phyloP scores from a whole-genome alignment of 1,140 invertebrate genomes.

The Leptinotarsa undecemlineata region DNA sequence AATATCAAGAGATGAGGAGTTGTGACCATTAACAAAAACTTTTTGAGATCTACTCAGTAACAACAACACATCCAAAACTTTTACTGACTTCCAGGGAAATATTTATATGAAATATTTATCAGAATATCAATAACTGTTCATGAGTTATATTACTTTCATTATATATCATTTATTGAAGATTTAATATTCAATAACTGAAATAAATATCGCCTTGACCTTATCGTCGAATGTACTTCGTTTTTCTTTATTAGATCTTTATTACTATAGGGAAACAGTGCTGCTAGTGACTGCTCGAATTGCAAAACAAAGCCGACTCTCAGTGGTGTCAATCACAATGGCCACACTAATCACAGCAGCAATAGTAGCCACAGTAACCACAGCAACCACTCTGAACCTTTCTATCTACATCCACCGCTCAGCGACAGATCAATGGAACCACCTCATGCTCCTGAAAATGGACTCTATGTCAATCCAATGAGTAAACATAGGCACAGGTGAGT shows the following conservation, averaged over 20 bases:
- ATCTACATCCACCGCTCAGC: slow-evolving; percentile 68
- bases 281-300: slow-evolving; percentile 50
- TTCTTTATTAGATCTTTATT: not conserved
- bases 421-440: slow-evolving; percentile 53
- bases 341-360: slow-evolving; percentile 10
- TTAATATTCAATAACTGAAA: too few relatives aligned
- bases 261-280: slow-evolving; percentile 43
- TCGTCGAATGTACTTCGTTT: too few relatives aligned
- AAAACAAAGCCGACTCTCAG: slow-evolving; percentile 38
- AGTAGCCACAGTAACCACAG: slow-evolving; percentile 43
- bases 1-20: too few relatives aligned
- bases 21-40: too few relatives aligned
- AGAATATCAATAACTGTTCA: too few relatives aligned
- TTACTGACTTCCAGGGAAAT: too few relatives aligned
- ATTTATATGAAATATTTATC: too few relatives aligned
- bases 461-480: slow-evolving; percentile 81
- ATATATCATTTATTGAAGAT: too few relatives aligned
- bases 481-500: slow-evolving; percentile 54
- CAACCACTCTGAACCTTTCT: slow-evolving; percentile 67
- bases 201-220: too few relatives aligned
- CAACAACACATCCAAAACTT: too few relatives aligned
- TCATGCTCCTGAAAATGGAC: slow-evolving; percentile 71
- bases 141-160: too few relatives aligned
- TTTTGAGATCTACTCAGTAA: too few relatives aligned
- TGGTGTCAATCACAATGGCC: slow-evolving; percentile 5